Evolutionary conservation across 2,113 vertebrate species (phyloP).

Genomic region (Microcebus ravelobensis): DNA sequence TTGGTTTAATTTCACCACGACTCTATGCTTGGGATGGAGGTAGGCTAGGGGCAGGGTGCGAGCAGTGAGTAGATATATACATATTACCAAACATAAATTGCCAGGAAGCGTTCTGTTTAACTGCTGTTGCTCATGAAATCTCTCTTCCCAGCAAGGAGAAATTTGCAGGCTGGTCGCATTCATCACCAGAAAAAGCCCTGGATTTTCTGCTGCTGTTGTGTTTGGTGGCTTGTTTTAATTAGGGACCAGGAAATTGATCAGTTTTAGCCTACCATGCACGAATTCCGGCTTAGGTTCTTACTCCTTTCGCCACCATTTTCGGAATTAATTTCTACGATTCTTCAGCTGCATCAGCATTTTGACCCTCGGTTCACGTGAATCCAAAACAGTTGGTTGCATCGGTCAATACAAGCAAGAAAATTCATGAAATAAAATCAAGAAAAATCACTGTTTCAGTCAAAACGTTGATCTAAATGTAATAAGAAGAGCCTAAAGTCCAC

Average conservation of each 20-base stretch:
- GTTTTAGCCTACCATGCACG: conserved; percentile 57
- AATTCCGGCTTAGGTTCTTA: conserved; percentile 30
- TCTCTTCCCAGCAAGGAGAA: conserved; percentile 58
- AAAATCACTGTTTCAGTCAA: not conserved
- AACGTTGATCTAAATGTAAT: not conserved
- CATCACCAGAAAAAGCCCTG: conserved; percentile 62
- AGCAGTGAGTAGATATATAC: not conserved
- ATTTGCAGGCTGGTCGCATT: conserved; percentile 66
- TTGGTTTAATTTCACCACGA: not conserved
- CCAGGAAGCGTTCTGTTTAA: conserved; percentile 26
- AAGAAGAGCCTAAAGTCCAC: not conserved
- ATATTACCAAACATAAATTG: conserved; percentile 7
- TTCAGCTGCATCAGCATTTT: conserved; percentile 56
- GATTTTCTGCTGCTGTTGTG: conserved; percentile 58
- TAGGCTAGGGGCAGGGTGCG: not conserved
- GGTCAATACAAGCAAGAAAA: conserved; percentile 18
- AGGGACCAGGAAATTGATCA: conserved; percentile 69
- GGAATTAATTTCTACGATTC: conserved; percentile 71
- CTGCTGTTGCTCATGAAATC: conserved; percentile 29
- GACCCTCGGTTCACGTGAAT: conserved; percentile 42
- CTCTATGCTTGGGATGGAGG: not conserved
- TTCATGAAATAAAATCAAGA: conserved; percentile 16
- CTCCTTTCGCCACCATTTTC: conserved; percentile 35
- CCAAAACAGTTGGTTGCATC: conserved; percentile 7
- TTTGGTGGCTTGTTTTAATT: conserved; percentile 75